Evolutionary conservation across 2,797 vertebrate species (phyloP), one percentile per base, ranked within the genome.

Genomic region (Meda fulgida): DNA sequence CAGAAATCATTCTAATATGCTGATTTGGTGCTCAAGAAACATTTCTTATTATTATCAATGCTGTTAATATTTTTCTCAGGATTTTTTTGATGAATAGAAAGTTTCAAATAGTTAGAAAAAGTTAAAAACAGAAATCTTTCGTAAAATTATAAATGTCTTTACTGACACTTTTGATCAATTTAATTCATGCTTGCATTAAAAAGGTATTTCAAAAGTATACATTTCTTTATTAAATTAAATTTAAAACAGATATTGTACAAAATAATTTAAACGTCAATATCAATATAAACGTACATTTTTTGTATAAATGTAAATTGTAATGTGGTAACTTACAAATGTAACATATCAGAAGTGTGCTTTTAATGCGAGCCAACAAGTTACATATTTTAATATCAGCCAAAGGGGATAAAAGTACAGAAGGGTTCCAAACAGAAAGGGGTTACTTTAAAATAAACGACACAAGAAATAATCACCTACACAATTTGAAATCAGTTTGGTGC

Each of bases 401-500:
- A 55, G 6, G 5, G 5, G 5, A 77, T 36, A 38, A 51, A 51
- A 31, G 9, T 31, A 43, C 26, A 73, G 9, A 9, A 46, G 26
- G 18, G 43, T 51, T 51, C 18, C 13, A 34, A 75, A 75, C 72
- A 55, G 10, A 43, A 29, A 31, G 31, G 29, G 71, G 29, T 11
- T 31, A 75, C 46, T 51, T 75, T 9, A n/a, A 69, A 80, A 69
- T 66, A 67, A 38, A 55, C 26, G 16, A 53, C 65, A 69, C 43
- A 38, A 11, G 3, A 51, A 9, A 7, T 36, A 26, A 70, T 11
- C 46, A 55, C 13, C 5, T 0, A 11, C 19, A 18, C 29, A 19
- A 72, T 16, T 26, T 40, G 23, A 81, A 71, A 31, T 38, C 26
- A 46, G 23, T 72, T 60, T 10, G 13, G 53, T 81, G 36, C 36